These are phyloP conservation scores for Actinopyga echinites DNA, from an alignment of 53 echinoderm and acorn worm genomes.

Conservation along the genomic window DNA sequence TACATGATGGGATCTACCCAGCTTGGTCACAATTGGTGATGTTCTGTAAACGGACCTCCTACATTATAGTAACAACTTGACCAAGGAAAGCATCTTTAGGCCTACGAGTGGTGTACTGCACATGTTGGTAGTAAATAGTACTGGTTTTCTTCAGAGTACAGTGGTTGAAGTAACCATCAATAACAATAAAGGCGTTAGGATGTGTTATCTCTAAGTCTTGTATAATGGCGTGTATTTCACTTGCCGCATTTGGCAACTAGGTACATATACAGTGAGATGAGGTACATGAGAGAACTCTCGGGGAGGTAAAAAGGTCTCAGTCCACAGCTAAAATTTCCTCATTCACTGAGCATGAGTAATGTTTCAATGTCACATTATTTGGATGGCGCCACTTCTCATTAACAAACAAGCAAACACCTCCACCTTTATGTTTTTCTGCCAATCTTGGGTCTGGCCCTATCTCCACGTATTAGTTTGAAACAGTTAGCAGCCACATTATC, in stretches of 20 bases:
- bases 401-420: too few species aligned
- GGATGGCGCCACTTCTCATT: constrained; percentile 48
- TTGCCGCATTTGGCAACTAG: neutral
- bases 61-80: neutral
- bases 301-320: constrained; percentile 34
- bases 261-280: too few species aligned
- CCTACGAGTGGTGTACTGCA: neutral
- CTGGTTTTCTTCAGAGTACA: too few species aligned
- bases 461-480: constrained; percentile 32
- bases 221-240: neutral
- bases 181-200: constrained; percentile 35
- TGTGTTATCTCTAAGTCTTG: too few species aligned
- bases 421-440: constrained; percentile 39
- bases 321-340: constrained; percentile 37
- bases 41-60: neutral
- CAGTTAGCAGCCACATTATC: constrained; percentile 1
- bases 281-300: constrained; percentile 6
- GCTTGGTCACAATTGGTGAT: constrained; percentile 38
- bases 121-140: too few species aligned
- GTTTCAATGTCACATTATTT: constrained; percentile 28
- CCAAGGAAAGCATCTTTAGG: neutral
- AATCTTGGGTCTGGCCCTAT: constrained; percentile 19
- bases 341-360: neutral
- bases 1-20: constrained; percentile 20
- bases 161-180: constrained; percentile 36